Evolutionary conservation across 2,113 vertebrate genomes (phyloP).

Genomic region (Tenrec ecaudatus): DNA sequence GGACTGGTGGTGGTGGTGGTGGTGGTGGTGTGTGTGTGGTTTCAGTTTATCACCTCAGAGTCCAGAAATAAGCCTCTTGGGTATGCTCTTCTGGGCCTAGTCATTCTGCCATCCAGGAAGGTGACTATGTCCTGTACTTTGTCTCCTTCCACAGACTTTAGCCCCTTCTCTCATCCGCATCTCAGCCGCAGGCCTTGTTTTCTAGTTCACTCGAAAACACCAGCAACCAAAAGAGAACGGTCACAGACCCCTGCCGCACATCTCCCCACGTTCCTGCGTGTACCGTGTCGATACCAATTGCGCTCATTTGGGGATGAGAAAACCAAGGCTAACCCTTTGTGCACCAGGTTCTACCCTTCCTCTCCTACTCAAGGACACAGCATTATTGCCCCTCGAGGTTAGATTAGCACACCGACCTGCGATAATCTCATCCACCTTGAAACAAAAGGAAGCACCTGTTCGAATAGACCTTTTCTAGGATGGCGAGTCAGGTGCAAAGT

Average conservation of each 20-base stretch:
- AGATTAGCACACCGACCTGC: not conserved
- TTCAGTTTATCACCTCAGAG: constrained; percentile 9
- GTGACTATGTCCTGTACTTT: constrained; percentile 12
- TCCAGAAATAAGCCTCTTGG: not conserved
- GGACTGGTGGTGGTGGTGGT: too few relatives aligned
- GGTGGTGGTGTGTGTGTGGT: not conserved
- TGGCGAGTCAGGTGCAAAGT: not conserved
- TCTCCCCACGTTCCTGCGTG: not conserved
- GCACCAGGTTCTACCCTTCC: not conserved
- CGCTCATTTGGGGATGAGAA: not conserved
- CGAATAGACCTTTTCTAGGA: not conserved
- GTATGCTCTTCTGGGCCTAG: constrained; percentile 4
- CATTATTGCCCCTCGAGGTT: not conserved
- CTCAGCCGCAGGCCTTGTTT: not conserved
- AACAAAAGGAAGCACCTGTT: not conserved
- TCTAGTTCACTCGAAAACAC: not conserved
- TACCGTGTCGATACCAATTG: too few relatives aligned
- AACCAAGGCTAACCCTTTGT: not conserved
- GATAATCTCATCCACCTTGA: not conserved
- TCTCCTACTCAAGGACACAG: not conserved
- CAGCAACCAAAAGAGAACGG: not conserved
- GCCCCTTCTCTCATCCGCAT: not conserved
- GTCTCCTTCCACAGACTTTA: not conserved
- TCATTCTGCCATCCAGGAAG: constrained; percentile 20
- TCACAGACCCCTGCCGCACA: not conserved